phyloP scores from a whole-genome alignment of 2,888 invertebrate species.

The Nemurella pictetii region DNA sequence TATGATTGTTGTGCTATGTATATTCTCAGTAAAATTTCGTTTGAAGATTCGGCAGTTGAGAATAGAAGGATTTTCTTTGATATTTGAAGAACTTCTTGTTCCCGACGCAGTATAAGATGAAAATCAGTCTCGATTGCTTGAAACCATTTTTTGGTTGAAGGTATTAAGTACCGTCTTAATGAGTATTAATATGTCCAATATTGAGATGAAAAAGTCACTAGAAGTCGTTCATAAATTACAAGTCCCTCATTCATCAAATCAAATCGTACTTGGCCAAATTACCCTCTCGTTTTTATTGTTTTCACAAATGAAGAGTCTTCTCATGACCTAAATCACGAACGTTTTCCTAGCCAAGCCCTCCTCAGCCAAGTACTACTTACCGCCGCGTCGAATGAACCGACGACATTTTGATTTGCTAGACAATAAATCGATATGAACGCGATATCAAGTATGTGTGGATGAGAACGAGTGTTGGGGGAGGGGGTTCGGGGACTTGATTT shows the following conservation, averaged over 20 bases:
- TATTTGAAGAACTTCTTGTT: neutral
- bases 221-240: neutral
- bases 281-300: neutral
- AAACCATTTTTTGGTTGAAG: neutral
- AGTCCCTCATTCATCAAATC: neutral
- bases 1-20: neutral
- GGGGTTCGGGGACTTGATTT: neutral
- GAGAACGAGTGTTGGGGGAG: neutral
- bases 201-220: neutral
- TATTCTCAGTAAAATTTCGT: neutral
- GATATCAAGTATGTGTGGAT: neutral
- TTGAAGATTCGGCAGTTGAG: neutral
- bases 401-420: neutral
- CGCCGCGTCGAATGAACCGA: neutral
- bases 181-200: neutral
- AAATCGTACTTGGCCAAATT: neutral
- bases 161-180: neutral
- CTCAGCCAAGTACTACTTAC: neutral
- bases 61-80: neutral
- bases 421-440: neutral
- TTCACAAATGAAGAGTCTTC: neutral
- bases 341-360: neutral
- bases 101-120: neutral
- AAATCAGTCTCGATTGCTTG: neutral
- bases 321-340: neutral